phyloP scores from a whole-genome alignment of 2,888 invertebrate species.

The Drosophila barbarae region DNA sequence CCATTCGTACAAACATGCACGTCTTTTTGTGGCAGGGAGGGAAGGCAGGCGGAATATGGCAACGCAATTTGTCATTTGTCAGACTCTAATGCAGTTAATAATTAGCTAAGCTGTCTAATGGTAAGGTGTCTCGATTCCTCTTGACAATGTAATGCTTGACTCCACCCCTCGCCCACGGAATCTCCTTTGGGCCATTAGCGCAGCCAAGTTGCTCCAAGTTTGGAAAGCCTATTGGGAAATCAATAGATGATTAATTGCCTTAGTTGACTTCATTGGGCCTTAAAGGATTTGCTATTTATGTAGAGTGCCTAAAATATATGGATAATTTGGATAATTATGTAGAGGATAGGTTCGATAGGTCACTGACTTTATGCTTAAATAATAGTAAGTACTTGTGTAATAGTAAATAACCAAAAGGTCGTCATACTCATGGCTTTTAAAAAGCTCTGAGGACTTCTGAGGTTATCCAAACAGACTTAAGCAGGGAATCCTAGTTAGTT shows the following conservation, averaged over 20 bases:
- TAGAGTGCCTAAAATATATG: not conserved
- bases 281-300: slow-evolving; percentile 36
- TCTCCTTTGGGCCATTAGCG: slow-evolving; percentile 15
- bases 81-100: slow-evolving; percentile 71
- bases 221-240: slow-evolving; percentile 36
- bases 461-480: not conserved
- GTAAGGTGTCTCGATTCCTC: slow-evolving; percentile 35
- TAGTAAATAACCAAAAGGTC: not conserved
- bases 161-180: not conserved
- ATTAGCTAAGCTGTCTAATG: slow-evolving; percentile 59
- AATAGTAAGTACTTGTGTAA: not conserved
- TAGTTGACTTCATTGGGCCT: slow-evolving; percentile 8
- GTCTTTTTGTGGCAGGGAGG: slow-evolving; percentile 6
- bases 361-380: not conserved
- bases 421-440: not conserved
- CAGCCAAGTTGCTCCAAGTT: slow-evolving; percentile 21
- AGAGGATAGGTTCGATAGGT: not conserved
- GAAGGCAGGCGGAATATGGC: slow-evolving; percentile 21
- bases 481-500: not conserved
- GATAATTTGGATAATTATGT: slow-evolving; percentile 1
- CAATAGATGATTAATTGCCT: slow-evolving; percentile 45
- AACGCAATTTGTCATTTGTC: slow-evolving; percentile 73
- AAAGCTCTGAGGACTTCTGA: not conserved
- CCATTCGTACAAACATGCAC: slow-evolving; percentile 8
- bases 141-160: slow-evolving; percentile 29